Base-by-base conservation (phyloP, 2,888 invertebrate species). In the Drosophila pseudotalamancana region DNA sequence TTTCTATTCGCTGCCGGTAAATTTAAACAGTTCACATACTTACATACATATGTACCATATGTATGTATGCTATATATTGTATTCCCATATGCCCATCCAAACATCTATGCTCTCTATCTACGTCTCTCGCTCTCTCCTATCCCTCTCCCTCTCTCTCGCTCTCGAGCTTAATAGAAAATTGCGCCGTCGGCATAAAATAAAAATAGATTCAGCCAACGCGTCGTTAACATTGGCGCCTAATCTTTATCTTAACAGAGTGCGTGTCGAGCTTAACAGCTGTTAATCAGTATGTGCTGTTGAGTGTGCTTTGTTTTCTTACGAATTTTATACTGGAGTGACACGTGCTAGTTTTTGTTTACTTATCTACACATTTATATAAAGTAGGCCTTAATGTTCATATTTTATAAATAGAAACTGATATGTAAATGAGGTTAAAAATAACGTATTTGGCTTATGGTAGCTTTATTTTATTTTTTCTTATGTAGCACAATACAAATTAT, bases 301-400 rank as follows among this genome's bases (percentile, higher is more conserved):
- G 14, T 27, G 27, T n/a, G 37, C 2, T 18, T 34, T 46, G 12
- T 6, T n/a, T 43, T 29, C n/a, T 6, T 12, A 34, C 16, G 4
- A 31, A 21, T n/a, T 11, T 43, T 48, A 11, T 49, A 31, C 11
- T 49, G 3, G 18, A 1, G 45, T 73, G 69, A 73, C 29, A 67
- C 27, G 3, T 46, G 12, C 12, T 3, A 14, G 4, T 11, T 39
- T 42, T 12, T 12, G 0, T 4, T 6, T 8, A 16, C 9, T n/a
- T 18, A 8, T 25, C 9, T 25, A 1, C 25, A 3, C 25, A 25
- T 1, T 25, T 25, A 1, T 8, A 25, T 25, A 25, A 8, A 9
- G 6, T 2, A 25, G 9, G 25, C 25, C 9, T 6, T 25, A 9
- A 8, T 25, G 25, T 3, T 1, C 6, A 25, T n/a, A n/a, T n/a